Conservation (phyloP, 2,113 vertebrate species). For the Campylomormyrus tamandua region DNA sequence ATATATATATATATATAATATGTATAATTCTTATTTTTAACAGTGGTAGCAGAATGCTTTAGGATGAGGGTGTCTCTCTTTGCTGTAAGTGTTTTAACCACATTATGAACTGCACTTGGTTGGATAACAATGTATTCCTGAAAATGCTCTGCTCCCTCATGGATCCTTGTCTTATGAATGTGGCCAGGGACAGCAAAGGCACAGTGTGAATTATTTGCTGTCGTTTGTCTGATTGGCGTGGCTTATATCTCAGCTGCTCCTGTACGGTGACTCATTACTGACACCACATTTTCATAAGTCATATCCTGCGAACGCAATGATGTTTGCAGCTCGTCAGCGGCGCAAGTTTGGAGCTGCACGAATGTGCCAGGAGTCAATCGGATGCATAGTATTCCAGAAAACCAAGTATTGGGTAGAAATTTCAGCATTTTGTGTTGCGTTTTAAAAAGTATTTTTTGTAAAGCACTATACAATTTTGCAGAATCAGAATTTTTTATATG, state of each 20-base stretch:
- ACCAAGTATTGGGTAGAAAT: background rate
- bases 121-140: background rate
- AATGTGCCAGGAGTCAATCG: background rate
- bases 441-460: background rate
- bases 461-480: background rate
- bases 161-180: background rate
- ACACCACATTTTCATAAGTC: background rate
- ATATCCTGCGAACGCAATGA: background rate
- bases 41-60: background rate
- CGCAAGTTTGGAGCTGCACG: background rate
- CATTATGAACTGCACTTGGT: background rate
- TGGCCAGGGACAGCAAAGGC: background rate
- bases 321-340: background rate
- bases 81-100: background rate
- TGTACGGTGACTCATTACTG: background rate
- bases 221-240: background rate
- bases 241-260: background rate
- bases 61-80: background rate
- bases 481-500: background rate
- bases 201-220: background rate
- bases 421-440: background rate
- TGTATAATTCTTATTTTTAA: too few relatives aligned
- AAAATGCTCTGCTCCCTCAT: background rate
- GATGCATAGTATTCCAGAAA: background rate
- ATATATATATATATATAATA: too few relatives aligned